Conservation (phyloP, 2,888 invertebrate species). For the Choreutis nemorana region DNA sequence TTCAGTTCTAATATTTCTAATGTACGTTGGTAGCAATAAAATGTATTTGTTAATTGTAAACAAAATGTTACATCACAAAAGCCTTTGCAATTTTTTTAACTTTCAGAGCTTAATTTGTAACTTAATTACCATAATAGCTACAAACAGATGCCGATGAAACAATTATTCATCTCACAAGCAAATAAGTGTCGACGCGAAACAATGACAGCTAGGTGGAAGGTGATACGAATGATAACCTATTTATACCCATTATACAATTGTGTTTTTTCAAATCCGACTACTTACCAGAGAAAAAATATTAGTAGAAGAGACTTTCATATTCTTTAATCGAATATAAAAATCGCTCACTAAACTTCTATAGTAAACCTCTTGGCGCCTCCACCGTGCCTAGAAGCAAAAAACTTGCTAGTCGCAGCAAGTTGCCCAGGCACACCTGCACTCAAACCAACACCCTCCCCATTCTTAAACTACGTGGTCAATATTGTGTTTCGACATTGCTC, state of each 20-base stretch:
- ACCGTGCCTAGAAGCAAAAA: conserved; percentile 47
- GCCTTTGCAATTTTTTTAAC: conserved; percentile 23
- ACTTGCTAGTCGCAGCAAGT: conserved; percentile 61
- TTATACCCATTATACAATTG: too few species aligned
- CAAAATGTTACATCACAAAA: conserved; percentile 9
- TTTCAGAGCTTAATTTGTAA: conserved; percentile 34
- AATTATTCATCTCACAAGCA: conserved; percentile 47
- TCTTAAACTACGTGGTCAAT: too few species aligned
- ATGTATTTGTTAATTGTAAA: background rate
- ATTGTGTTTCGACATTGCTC: too few species aligned
- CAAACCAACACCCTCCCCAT: conserved; percentile 1
- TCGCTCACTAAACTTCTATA: conserved; percentile 51
- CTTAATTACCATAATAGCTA: conserved; percentile 44
- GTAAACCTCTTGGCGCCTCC: conserved; percentile 34
- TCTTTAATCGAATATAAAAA: conserved; percentile 48
- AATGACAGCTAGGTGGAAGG: conserved; percentile 32
- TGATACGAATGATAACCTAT: conserved; percentile 45
- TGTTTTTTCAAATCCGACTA: too few species aligned
- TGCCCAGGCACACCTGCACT: conserved; percentile 50
- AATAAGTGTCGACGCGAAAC: conserved; percentile 39
- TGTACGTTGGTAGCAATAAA: too few species aligned
- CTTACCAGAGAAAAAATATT: conserved; percentile 36
- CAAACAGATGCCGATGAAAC: conserved; percentile 31
- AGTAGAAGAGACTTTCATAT: conserved; percentile 62
- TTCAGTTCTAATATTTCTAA: too few species aligned